A percentile compares a stretch with the other conserved stretches of the same genome.
phyloP scores from a whole-genome alignment of 2,888 invertebrate genomes.

The Laothoe populi region DNA sequence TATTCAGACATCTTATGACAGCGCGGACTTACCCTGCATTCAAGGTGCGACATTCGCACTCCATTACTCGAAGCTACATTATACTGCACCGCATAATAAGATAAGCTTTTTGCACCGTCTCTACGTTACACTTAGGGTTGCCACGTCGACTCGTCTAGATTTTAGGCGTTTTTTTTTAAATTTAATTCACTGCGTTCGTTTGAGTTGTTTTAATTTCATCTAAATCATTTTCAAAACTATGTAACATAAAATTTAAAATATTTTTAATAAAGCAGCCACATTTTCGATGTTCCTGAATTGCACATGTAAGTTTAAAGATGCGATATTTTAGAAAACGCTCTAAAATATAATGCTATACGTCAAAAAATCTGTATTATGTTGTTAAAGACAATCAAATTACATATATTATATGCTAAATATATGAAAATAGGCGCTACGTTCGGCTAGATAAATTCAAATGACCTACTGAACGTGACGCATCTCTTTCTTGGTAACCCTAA shows the following conservation, averaged over 20 bases:
- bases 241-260: too few relatives aligned
- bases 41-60: slow-evolving; percentile 21
- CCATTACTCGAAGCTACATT: slow-evolving; percentile 20
- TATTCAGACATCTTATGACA: slow-evolving; percentile 18
- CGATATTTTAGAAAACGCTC: too few relatives aligned
- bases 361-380: too few relatives aligned
- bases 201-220: too few relatives aligned
- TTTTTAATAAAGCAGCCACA: too few relatives aligned
- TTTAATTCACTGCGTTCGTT: not conserved
- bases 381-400: too few relatives aligned
- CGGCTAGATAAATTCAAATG: not conserved
- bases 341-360: too few relatives aligned
- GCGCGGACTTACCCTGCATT: slow-evolving; percentile 6
- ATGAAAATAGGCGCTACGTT: not conserved
- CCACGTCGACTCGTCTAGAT: not conserved
- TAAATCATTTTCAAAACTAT: too few relatives aligned
- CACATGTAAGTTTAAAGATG: too few relatives aligned
- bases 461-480: not conserved
- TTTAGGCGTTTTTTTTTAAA: not conserved
- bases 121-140: slow-evolving; percentile 2
- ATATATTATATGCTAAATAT: too few relatives aligned
- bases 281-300: too few relatives aligned
- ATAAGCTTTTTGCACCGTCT: slow-evolving; percentile 22
- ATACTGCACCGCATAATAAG: slow-evolving; percentile 22
- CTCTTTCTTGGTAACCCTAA: slow-evolving; percentile 12